A percentile compares a stretch with the other conserved stretches of the same genome.
Evolutionary conservation across 2,797 vertebrate species (phyloP).

Genomic region (Xiphorhynchus erythropygius): DNA sequence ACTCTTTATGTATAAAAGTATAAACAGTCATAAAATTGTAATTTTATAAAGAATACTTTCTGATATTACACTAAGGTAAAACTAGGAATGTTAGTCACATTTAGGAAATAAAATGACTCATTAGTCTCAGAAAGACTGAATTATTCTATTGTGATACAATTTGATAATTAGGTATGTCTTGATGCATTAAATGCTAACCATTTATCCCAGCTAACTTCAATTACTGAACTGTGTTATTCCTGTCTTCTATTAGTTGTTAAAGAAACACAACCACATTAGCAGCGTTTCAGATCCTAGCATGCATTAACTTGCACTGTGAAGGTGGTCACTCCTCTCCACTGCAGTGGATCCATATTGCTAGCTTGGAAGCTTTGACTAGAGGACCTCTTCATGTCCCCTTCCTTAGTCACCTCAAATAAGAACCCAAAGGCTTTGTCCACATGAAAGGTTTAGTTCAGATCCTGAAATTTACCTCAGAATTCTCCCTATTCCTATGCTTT

Average conservation of each 20-base stretch:
- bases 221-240: not conserved
- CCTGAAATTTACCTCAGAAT: not conserved
- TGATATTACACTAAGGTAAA: not conserved
- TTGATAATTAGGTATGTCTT: not conserved
- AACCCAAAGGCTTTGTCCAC: not conserved
- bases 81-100: not conserved
- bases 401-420: not conserved
- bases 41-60: not conserved
- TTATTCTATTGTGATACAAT: not conserved
- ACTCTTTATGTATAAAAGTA: not conserved
- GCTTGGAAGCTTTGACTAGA: not conserved
- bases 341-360: not conserved
- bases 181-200: not conserved
- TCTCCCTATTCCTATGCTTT: not conserved
- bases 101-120: not conserved
- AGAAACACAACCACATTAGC: not conserved
- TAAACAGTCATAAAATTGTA: not conserved
- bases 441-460: not conserved
- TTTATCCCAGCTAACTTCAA: not conserved
- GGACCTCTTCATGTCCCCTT: not conserved
- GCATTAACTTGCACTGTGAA: not conserved
- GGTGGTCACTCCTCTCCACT: not conserved
- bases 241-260: not conserved
- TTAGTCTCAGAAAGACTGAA: not conserved
- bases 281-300: not conserved